Conservation (phyloP, 2,888 invertebrate species). For the Toxonevra muliebris region DNA sequence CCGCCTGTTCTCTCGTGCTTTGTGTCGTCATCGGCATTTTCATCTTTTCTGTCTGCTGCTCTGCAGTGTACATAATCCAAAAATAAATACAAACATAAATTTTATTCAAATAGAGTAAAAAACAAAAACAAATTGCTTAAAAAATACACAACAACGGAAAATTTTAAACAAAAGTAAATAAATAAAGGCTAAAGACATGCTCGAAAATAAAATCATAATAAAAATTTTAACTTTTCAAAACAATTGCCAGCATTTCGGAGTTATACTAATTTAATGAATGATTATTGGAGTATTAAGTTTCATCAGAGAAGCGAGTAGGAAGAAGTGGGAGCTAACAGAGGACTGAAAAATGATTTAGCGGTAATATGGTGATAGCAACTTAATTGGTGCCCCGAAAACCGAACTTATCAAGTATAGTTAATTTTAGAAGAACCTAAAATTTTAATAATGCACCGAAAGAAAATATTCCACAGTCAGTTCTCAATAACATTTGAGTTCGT, state of each 20-base stretch:
- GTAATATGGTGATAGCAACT: too few species aligned
- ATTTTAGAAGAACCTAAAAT: too few species aligned
- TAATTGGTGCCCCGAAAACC: background rate
- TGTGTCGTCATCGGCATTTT: constrained; percentile 19
- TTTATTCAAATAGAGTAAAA: constrained; percentile 39
- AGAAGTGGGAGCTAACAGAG: too few species aligned
- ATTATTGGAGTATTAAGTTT: background rate
- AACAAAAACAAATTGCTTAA: constrained; percentile 2
- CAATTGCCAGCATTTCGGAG: too few species aligned
- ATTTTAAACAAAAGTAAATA: background rate
- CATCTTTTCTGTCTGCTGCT: constrained; percentile 17
- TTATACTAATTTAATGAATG: too few species aligned
- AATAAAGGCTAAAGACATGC: constrained; percentile 3
- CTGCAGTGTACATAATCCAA: constrained; percentile 44
- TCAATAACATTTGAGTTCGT: too few species aligned
- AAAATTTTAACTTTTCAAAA: too few species aligned
- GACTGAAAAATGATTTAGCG: too few species aligned
- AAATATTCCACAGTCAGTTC: too few species aligned
- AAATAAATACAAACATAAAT: constrained; percentile 52
- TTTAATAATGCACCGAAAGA: too few species aligned
- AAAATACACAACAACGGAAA: too few species aligned
- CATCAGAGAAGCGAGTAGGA: background rate
- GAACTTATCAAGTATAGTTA: too few species aligned
- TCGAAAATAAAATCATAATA: background rate
- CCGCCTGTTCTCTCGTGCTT: background rate